A percentile compares a stretch with the other conserved stretches of the same genome.
Evolutionary conservation across 1,140 invertebrate genomes (phyloP).

Genomic region (Antheraea pernyi): DNA sequence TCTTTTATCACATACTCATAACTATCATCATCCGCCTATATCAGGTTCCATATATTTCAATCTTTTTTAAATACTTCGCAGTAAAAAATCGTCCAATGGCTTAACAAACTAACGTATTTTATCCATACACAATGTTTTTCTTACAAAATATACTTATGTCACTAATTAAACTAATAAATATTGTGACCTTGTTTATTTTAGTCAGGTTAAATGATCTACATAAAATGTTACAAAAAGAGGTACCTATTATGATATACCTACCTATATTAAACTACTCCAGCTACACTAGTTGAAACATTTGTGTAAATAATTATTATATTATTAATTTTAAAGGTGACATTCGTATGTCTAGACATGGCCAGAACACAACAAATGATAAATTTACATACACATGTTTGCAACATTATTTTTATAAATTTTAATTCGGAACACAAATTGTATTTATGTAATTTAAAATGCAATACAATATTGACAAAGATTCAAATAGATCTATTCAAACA

Average conservation of each 20-base stretch:
- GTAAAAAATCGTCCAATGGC: neutral
- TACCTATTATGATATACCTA: neutral
- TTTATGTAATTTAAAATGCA: no score
- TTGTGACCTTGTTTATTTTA: neutral
- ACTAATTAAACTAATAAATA: neutral
- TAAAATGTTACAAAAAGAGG: neutral
- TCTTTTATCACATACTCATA: slow-evolving; percentile 19
- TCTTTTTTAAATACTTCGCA: neutral
- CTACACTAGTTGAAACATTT: neutral
- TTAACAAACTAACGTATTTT: neutral
- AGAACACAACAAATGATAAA: neutral
- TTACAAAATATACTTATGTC: neutral
- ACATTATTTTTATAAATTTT: no score
- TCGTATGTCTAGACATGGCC: neutral
- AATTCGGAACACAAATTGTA: no score
- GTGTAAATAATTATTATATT: neutral
- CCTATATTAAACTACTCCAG: neutral
- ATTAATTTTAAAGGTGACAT: neutral
- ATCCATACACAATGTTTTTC: neutral
- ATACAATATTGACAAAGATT: no score
- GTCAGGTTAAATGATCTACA: neutral
- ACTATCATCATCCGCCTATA: slow-evolving; percentile 42
- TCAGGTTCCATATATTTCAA: neutral
- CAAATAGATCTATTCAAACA: no score
- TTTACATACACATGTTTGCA: no score